Conservation (phyloP, 2,113 vertebrate genomes). For the Notothenia coriiceps region DNA sequence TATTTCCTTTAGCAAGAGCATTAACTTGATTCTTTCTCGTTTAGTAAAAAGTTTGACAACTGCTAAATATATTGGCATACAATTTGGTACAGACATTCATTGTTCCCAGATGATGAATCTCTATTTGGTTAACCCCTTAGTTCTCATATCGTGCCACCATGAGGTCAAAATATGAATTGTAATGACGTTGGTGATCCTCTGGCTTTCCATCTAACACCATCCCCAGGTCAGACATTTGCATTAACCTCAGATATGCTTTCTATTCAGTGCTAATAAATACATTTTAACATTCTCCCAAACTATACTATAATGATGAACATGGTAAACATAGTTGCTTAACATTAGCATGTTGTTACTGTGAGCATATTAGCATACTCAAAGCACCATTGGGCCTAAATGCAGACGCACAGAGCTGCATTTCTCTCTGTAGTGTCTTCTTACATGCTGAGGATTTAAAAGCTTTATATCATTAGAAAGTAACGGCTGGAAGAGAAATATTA, state of each 20-base stretch:
- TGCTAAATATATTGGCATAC: too few species aligned
- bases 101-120: slow-evolving; percentile 1
- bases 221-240: too few species aligned
- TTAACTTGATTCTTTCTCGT: neutral
- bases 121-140: neutral
- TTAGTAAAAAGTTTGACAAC: neutral
- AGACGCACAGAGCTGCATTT: neutral
- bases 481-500: neutral
- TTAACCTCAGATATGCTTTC: neutral
- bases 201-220: neutral
- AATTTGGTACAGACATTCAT: neutral
- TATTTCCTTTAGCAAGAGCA: neutral
- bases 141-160: neutral
- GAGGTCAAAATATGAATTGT: neutral
- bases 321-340: neutral
- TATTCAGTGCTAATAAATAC: neutral
- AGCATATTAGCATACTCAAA: neutral
- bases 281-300: neutral
- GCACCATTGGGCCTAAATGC: neutral
- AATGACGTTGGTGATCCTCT: neutral
- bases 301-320: neutral
- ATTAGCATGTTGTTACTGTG: neutral
- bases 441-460: neutral
- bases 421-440: too few species aligned
- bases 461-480: neutral